These are phyloP conservation scores for Cacoxenus indagator DNA, from an alignment of 2,888 invertebrate genomes.

Conservation along the genomic window DNA sequence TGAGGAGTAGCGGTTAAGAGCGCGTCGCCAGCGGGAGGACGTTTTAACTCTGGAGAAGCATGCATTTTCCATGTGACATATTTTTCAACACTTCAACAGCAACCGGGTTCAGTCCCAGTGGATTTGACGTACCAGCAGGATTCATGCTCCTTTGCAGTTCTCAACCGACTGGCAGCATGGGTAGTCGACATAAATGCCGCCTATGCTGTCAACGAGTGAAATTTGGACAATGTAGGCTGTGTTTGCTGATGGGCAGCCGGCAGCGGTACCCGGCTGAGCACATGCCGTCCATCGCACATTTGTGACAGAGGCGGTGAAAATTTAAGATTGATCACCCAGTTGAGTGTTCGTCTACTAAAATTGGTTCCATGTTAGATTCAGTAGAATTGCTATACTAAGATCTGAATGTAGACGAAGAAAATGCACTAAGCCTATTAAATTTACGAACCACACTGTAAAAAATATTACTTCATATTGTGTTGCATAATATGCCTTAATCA, in stretches of 20 bases:
- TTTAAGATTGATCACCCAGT: slow-evolving; percentile 71
- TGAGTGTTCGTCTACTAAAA: slow-evolving; percentile 47
- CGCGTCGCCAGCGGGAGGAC: neutral
- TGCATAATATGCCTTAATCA: too few relatives aligned
- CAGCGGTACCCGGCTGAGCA: slow-evolving; percentile 23
- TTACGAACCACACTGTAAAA: too few relatives aligned
- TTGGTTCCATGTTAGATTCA: neutral
- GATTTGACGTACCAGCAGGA: slow-evolving; percentile 36
- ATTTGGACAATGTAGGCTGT: slow-evolving; percentile 8
- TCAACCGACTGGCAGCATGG: neutral
- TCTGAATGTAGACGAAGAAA: neutral
- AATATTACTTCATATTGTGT: too few relatives aligned
- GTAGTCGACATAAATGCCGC: neutral
- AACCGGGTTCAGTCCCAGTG: slow-evolving; percentile 36
- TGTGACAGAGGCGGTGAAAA: slow-evolving; percentile 71
- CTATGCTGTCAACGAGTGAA: slow-evolving; percentile 42
- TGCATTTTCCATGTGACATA: slow-evolving; percentile 37
- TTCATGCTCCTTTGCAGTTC: slow-evolving; percentile 8
- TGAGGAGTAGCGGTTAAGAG: neutral
- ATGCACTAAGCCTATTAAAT: too few relatives aligned
- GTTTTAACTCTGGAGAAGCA: neutral
- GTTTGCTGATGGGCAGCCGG: neutral
- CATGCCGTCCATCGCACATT: slow-evolving; percentile 39
- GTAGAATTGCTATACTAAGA: neutral
- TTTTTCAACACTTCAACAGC: slow-evolving; percentile 42